A percentile compares a stretch with the other conserved stretches of the same genome.
Evolutionary conservation across 2,113 vertebrate genomes (phyloP).

Genomic region (Trogon surrucura): DNA sequence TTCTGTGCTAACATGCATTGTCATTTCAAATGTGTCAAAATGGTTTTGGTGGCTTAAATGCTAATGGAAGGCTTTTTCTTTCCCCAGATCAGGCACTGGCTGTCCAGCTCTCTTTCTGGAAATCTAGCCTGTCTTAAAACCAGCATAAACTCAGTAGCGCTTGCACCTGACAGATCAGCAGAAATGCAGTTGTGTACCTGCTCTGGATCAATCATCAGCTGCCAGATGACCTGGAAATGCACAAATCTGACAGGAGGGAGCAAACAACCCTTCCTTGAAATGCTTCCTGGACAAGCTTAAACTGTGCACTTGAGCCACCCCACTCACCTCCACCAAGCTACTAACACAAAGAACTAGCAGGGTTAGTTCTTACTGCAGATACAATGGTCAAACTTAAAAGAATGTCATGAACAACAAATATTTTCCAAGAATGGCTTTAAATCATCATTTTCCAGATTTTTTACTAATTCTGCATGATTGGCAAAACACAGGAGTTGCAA

Average conservation of each 20-base stretch:
- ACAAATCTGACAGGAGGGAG: background rate
- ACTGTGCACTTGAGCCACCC: background rate
- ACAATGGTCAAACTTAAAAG: background rate
- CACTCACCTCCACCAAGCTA: background rate
- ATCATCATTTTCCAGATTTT: background rate
- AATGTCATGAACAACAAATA: background rate
- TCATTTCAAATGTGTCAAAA: background rate
- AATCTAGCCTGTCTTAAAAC: background rate
- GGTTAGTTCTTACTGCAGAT: background rate
- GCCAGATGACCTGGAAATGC: background rate
- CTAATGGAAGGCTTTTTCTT: background rate
- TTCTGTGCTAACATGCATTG: background rate
- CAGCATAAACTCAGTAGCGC: background rate
- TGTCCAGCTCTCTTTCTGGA: background rate
- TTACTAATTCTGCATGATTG: background rate
- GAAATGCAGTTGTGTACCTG: background rate
- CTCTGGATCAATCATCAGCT: background rate
- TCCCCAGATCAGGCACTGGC: background rate
- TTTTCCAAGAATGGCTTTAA: background rate
- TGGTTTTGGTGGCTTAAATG: background rate
- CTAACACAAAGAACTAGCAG: background rate
- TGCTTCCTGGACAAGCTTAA: background rate
- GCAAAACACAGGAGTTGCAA: background rate
- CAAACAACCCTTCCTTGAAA: background rate
- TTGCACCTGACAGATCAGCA: background rate